Conservation (phyloP, 2,797 vertebrate genomes). For the Phaenicophaeus curvirostris region DNA sequence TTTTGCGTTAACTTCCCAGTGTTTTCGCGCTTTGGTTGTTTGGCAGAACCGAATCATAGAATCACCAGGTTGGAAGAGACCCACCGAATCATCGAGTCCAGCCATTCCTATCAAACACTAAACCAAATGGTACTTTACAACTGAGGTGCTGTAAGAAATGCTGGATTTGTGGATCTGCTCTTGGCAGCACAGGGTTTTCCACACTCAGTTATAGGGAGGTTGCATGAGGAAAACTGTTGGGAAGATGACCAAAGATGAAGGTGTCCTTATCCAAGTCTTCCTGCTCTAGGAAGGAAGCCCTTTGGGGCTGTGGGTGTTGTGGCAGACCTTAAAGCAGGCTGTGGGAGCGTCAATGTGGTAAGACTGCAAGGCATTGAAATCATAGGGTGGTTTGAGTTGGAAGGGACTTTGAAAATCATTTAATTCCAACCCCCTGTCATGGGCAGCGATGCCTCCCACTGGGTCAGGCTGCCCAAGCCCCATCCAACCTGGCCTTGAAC, state of each 20-base stretch:
- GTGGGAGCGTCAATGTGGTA: not conserved
- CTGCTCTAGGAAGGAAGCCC: not conserved
- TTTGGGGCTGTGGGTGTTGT: not conserved
- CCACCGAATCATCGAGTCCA: no score
- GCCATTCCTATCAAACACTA: no score
- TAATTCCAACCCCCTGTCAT: no score
- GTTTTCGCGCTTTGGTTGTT: not conserved
- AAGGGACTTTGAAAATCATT: no score
- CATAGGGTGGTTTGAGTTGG: no score
- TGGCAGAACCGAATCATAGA: no score
- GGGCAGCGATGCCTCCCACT: no score
- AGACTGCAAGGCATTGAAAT: not conserved
- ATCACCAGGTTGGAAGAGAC: no score
- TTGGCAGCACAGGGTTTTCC: not conserved
- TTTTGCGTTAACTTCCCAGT: not conserved
- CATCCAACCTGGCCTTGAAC: no score
- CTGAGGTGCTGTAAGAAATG: not conserved
- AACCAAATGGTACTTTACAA: not conserved
- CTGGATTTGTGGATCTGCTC: not conserved
- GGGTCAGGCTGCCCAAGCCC: no score
- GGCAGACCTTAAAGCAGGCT: not conserved
- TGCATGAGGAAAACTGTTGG: not conserved
- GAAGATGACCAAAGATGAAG: not conserved
- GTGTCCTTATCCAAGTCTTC: not conserved
- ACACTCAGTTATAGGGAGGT: not conserved